Conservation (phyloP, 2,888 invertebrate species). For the Mechanitis mazaeus region DNA sequence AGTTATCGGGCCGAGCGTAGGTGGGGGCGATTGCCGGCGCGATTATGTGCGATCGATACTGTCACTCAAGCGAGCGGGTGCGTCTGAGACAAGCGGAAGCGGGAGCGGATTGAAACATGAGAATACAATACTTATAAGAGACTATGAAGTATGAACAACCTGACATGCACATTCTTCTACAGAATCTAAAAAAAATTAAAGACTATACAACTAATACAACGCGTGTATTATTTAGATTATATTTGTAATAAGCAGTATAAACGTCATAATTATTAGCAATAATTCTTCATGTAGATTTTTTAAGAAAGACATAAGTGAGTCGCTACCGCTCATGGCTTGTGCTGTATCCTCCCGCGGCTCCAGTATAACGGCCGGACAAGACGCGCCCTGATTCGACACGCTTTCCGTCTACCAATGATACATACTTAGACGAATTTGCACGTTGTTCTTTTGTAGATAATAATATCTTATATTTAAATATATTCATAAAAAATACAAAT, state of each 20-base stretch:
- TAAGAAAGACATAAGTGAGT: not conserved
- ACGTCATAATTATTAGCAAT: too few relatives aligned
- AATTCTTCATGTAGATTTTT: too few relatives aligned
- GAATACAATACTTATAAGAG: too few relatives aligned
- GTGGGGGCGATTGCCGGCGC: conserved; percentile 61
- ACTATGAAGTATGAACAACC: too few relatives aligned
- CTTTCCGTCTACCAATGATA: conserved; percentile 25
- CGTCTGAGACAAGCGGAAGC: conserved; percentile 25
- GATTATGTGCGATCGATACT: conserved; percentile 73
- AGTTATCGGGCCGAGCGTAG: conserved; percentile 72
- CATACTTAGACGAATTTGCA: conserved; percentile 1
- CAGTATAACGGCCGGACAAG: conserved; percentile 54
- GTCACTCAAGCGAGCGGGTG: conserved; percentile 54
- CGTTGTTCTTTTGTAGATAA: conserved; percentile 1
- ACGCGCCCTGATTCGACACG: conserved; percentile 62
- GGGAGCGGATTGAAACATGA: conserved; percentile 2
- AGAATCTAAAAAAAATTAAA: too few relatives aligned
- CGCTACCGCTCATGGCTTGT: conserved; percentile 35
- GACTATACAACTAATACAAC: too few relatives aligned
- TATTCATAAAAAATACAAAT: too few relatives aligned
- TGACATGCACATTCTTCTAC: too few relatives aligned
- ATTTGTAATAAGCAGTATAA: too few relatives aligned
- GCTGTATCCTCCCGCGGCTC: conserved; percentile 38
- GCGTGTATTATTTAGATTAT: not conserved
- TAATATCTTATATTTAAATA: not conserved